phyloP scores from a whole-genome alignment of 1,140 invertebrate genomes.

The Homalodisca vitripennis region DNA sequence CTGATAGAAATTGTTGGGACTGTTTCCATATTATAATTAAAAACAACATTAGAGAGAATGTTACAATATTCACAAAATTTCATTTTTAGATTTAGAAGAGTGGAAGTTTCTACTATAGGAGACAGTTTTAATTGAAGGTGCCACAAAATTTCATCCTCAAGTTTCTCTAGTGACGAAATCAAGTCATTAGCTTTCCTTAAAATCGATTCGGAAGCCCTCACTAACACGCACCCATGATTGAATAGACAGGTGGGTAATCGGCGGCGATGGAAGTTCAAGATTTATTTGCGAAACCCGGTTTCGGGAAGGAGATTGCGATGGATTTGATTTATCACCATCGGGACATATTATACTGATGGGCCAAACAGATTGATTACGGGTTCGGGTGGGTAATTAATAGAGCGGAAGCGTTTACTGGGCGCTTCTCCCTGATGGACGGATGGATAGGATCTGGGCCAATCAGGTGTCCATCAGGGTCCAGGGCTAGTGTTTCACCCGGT shows the following conservation, averaged over 20 bases:
- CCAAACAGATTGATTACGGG: conserved; percentile 13
- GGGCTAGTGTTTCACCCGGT: not conserved
- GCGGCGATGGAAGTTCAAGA: not conserved
- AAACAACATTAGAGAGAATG: too few relatives aligned
- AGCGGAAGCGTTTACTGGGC: not conserved
- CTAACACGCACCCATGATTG: not conserved
- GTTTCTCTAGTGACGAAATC: not conserved
- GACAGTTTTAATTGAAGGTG: too few relatives aligned
- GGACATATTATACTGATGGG: conserved; percentile 7
- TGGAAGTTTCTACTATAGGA: too few relatives aligned
- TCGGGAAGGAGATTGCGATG: not conserved
- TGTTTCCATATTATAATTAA: too few relatives aligned
- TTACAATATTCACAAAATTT: too few relatives aligned
- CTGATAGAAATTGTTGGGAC: too few relatives aligned
- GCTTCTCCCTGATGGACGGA: not conserved
- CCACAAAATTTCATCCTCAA: not conserved
- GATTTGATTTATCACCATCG: conserved; percentile 1
- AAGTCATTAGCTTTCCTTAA: not conserved
- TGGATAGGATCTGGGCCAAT: not conserved
- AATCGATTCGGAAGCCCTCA: not conserved
- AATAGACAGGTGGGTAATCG: too few relatives aligned
- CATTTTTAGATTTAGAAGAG: too few relatives aligned
- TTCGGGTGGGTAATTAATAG: conserved; percentile 16
- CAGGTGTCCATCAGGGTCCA: not conserved
- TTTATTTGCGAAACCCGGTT: conserved; percentile 1